phyloP scores from a whole-genome alignment of 2,888 invertebrate genomes.

The Sabatieria punctata region DNA sequence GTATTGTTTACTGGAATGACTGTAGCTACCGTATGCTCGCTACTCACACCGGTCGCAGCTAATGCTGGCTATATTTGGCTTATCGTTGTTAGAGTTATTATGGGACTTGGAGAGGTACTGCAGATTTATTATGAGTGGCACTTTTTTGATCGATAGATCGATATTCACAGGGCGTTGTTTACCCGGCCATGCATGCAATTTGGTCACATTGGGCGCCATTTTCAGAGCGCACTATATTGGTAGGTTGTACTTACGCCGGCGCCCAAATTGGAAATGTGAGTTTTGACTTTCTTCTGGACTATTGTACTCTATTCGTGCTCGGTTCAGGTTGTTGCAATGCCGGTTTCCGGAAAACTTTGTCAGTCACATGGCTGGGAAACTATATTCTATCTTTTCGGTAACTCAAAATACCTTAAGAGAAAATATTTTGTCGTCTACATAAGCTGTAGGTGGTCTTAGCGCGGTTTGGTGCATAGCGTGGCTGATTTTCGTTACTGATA shows the following conservation, averaged over 20 bases:
- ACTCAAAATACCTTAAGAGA: no score
- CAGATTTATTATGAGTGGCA: no score
- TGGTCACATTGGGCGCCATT: conserved; percentile 76
- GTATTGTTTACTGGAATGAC: no score
- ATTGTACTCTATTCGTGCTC: no score
- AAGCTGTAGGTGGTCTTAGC: no score
- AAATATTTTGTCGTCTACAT: no score
- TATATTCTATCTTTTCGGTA: background rate
- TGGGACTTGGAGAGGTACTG: background rate
- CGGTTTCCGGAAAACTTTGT: conserved; percentile 41
- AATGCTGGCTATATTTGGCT: background rate
- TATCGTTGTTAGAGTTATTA: background rate
- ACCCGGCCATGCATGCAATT: conserved; percentile 79
- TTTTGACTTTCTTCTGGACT: no score
- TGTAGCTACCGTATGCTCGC: background rate
- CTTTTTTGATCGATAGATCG: background rate
- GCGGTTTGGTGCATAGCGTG: background rate
- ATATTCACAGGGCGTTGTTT: conserved; percentile 45
- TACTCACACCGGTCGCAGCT: background rate
- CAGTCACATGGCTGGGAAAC: conserved; percentile 24
- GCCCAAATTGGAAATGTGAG: conserved; percentile 72
- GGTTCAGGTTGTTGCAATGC: conserved; percentile 46
- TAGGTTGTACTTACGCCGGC: conserved; percentile 45
- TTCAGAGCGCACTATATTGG: conserved; percentile 66
- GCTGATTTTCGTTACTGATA: background rate